These are phyloP conservation scores for Automeris io DNA, from an alignment of 2,888 invertebrate genomes.

Conservation along the genomic window DNA sequence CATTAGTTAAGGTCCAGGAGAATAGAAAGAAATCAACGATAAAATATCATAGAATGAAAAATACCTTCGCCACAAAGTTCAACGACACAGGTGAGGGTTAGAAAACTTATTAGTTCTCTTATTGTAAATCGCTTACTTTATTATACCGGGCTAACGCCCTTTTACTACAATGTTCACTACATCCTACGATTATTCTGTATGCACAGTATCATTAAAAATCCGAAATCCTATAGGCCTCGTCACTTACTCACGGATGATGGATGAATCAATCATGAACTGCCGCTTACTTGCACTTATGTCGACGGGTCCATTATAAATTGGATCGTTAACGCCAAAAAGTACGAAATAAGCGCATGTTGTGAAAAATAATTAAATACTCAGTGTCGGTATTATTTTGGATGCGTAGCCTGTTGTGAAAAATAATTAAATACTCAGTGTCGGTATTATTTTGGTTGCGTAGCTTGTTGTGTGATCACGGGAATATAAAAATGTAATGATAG, in stretches of 20 bases:
- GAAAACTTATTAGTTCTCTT: too few species aligned
- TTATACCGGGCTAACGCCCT: too few species aligned
- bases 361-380: too few species aligned
- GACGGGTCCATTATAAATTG: conserved; percentile 7
- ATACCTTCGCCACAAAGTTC: too few species aligned
- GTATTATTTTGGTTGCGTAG: not conserved
- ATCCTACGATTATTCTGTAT: not conserved
- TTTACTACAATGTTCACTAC: too few species aligned
- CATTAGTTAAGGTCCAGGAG: too few species aligned
- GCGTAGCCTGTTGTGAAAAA: conserved; percentile 1
- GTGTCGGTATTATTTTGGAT: not conserved
- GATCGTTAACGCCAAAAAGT: conserved; percentile 9
- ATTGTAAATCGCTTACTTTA: too few species aligned
- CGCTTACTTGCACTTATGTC: conserved; percentile 9
- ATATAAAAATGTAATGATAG: not conserved
- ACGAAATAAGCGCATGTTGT: conserved; percentile 4
- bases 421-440: too few species aligned
- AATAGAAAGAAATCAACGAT: too few species aligned
- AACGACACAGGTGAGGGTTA: too few species aligned
- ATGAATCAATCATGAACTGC: conserved; percentile 8
- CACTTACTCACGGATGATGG: conserved; percentile 5
- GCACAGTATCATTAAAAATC: not conserved
- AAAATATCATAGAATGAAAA: too few species aligned
- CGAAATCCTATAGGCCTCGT: not conserved
- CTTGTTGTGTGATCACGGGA: not conserved